Evolutionary conservation across 2,888 invertebrate species (phyloP), one percentile per base, ranked within the genome.

Genomic region (Pasiphila rectangulata): DNA sequence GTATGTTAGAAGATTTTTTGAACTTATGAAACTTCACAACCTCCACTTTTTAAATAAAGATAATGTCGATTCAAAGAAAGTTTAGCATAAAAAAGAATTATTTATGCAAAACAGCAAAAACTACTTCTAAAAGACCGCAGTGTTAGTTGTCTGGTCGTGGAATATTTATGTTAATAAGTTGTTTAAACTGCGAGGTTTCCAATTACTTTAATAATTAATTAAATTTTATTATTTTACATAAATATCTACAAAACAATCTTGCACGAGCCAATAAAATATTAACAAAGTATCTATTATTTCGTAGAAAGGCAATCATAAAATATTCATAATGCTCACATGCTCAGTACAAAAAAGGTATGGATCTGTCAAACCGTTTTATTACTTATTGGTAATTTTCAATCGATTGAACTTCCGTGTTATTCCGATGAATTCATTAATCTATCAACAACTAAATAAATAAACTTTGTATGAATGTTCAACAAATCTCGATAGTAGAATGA

Each of bases 61-160:
- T n/a, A 4, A n/a, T 4, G 30, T 16, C 27, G 17, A 21, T 36
- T 32, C 32, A 41, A 37, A 44, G 43, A 43, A 47, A 47, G 43
- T 47, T 40, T 37, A 12, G 32, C 25, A 32, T 46, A 44, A 30
- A 29, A 30, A 49, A 44, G 30, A 21, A 19, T 10, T 44, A 43
- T 45, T 46, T 56, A 58, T 58, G 58, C 52, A 58, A 56, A 56
- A 44, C 23, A 53, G 47, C 44, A 44, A 53, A 49, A 50, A 51
- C 37, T 45, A 50, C 41, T 46, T 51, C 40, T 49, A 42, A 54
- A 16, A 50, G 19, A 48, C 42, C 40, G 48, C 21, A 20, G 9
- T 38, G 39, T 47, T 16, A 37, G 51, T 48, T 38, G 34, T 35
- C 42, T 47, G 16, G 7, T 40, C 30, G 30, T 46, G 20, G 12